Evolutionary conservation across 2,113 vertebrate genomes (phyloP).

Genomic region (Chrysemys picta): DNA sequence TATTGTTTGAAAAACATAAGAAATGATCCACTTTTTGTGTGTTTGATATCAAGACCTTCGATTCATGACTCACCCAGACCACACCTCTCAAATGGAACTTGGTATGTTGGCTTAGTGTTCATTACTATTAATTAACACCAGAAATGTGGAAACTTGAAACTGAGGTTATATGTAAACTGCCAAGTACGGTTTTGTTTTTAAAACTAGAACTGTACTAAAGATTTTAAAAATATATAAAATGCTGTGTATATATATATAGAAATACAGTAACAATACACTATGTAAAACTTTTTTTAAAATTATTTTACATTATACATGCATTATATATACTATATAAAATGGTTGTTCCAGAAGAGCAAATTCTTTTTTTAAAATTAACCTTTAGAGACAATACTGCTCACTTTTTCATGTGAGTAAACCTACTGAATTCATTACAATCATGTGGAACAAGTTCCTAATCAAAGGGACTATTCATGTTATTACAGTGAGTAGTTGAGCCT

Average conservation of each 20-base stretch:
- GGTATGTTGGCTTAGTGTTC: neutral
- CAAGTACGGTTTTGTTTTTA: neutral
- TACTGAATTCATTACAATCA: neutral
- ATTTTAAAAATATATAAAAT: neutral
- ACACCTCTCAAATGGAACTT: neutral
- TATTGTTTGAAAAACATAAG: neutral
- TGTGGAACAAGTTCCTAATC: neutral
- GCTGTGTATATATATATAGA: no score
- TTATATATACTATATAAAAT: neutral
- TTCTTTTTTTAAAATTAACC: neutral
- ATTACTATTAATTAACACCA: neutral
- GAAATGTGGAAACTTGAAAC: neutral
- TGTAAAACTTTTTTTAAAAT: neutral
- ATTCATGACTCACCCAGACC: neutral
- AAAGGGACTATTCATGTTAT: neutral
- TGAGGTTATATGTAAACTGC: neutral
- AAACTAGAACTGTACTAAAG: neutral
- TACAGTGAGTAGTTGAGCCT: neutral
- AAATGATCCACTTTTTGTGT: neutral
- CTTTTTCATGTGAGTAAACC: neutral
- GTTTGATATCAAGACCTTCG: neutral
- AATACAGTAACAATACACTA: neutral
- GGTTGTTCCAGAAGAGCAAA: neutral
- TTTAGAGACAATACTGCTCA: neutral
- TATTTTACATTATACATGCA: neutral